Evolutionary conservation across 2,113 vertebrate genomes (phyloP).

Genomic region (Psephotus haematonotus): DNA sequence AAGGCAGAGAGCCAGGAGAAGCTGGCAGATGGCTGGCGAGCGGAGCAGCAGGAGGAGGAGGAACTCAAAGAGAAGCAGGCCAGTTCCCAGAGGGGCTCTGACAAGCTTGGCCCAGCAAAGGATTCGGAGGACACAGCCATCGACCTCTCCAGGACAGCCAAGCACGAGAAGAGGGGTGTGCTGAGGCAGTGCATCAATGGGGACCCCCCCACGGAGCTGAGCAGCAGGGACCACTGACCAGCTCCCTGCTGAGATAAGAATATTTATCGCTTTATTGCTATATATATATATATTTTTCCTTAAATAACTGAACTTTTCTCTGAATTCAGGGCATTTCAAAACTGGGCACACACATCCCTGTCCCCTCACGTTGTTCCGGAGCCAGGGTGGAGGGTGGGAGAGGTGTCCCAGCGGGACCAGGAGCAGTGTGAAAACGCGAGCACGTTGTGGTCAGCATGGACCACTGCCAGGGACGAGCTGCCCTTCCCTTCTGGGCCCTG

Average conservation of each 20-base stretch:
- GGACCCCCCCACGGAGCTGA: slow-evolving; percentile 3
- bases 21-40: slow-evolving; percentile 60
- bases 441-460: fast-evolving
- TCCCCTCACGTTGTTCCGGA: neutral
- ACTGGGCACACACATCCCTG: neutral
- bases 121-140: slow-evolving; percentile 82
- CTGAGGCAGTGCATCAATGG: slow-evolving; percentile 14
- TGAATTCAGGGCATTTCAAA: slow-evolving; percentile 52
- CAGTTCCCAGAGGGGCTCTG: slow-evolving; percentile 27
- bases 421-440: neutral
- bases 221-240: slow-evolving; percentile 68
- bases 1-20: slow-evolving; percentile 78
- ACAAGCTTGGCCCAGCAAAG: slow-evolving; percentile 43
- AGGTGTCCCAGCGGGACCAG: neutral
- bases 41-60: slow-evolving; percentile 62
- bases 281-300: neutral
- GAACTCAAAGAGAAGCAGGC: slow-evolving; percentile 48
- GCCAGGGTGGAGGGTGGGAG: neutral
- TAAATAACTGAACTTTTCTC: slow-evolving; percentile 5
- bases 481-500: neutral
- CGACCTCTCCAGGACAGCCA: slow-evolving; percentile 91
- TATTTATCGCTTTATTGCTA: slow-evolving; percentile 54
- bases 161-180: slow-evolving; percentile 74
- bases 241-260: neutral
- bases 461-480: neutral